Evolutionary conservation across 2,113 vertebrate genomes (phyloP), one percentile per base, ranked within the genome.

Genomic region (Sialia sialis): DNA sequence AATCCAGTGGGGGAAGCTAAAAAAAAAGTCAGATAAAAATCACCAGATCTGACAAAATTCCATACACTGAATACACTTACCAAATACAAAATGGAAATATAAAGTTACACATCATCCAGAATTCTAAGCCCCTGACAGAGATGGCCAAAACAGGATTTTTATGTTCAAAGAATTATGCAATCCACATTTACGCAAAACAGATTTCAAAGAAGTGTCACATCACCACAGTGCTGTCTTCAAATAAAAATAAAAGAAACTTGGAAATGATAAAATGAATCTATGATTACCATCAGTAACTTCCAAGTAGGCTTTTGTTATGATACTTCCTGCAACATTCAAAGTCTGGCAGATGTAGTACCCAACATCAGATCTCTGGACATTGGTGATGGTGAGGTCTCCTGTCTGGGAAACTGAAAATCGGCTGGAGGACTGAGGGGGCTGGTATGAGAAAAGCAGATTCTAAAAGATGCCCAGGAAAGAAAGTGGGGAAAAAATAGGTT

Each of bases 301-400:
- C 94, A 99, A 98, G 94, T 99, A 98, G 56, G 99, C 99, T 96
- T 99, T 99, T 95, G 99, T 99, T 97, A 99, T 99, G 95, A 99
- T 99, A 78, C 99, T 99, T 95, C 99, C 99, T 5, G 99, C 99
- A 67, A 99, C 99, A 97, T 99, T 99, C 89, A 99, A 98, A 59
- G 99, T 99, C 98, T 99, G 99, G 97, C 99, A 99, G 97, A 99
- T 99, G 80, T 99, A 99, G 94, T 99, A 99, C 6, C 99, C 99
- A 86, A 98, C 98, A 88, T 99, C 99, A 62, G 99, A 99, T 85
- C 99, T 97, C 95, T 99, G 99, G 66, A 99, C 98, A 10, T 98
- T 99, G 16, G 98, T 99, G 97, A 99, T 99, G 77, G 99, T 99
- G 95, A 99, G 98, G 92, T 99, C 99, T 17, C 99, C 99, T 9